Percentiles rank a stretch among this genome's conserved stretches.
These are phyloP conservation scores for Tragelaphus buxtoni DNA, from an alignment of 2,113 vertebrate species.

Conservation along the genomic window DNA sequence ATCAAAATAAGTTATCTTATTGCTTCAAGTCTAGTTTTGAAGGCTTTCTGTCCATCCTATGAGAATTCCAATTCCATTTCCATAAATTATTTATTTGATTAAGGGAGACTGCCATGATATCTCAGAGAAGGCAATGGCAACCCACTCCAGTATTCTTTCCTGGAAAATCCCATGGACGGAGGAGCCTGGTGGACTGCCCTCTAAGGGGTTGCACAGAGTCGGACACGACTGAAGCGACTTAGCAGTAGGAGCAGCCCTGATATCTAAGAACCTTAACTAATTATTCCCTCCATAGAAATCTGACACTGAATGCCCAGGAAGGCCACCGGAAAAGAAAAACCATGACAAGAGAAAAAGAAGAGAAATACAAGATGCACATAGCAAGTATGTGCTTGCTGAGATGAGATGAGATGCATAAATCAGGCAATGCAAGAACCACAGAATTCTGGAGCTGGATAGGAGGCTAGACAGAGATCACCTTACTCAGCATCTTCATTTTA, in stretches of 20 bases:
- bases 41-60: not conserved
- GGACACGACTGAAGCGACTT: too few species aligned
- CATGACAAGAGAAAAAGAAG: too few species aligned
- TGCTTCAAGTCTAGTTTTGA: not conserved
- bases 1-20: not conserved
- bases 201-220: too few species aligned
- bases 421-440: fast-evolving
- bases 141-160: too few species aligned
- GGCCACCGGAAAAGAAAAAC: not conserved
- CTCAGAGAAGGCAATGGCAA: not conserved
- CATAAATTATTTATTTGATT: not conserved
- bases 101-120: not conserved
- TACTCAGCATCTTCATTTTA: not conserved
- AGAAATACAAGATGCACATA: fast-evolving
- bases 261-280: not conserved
- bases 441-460: not conserved
- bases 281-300: not conserved
- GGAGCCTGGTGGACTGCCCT: too few species aligned
- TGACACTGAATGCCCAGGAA: not conserved
- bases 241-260: too few species aligned
- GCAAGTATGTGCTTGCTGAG: not conserved
- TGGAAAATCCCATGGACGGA: too few species aligned
- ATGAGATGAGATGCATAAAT: fast-evolving
- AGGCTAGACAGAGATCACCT: too few species aligned
- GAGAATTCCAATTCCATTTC: not conserved